These are phyloP conservation scores for Paedocypris micromegethes DNA, from an alignment of 2,797 vertebrate species.

Conservation along the genomic window DNA sequence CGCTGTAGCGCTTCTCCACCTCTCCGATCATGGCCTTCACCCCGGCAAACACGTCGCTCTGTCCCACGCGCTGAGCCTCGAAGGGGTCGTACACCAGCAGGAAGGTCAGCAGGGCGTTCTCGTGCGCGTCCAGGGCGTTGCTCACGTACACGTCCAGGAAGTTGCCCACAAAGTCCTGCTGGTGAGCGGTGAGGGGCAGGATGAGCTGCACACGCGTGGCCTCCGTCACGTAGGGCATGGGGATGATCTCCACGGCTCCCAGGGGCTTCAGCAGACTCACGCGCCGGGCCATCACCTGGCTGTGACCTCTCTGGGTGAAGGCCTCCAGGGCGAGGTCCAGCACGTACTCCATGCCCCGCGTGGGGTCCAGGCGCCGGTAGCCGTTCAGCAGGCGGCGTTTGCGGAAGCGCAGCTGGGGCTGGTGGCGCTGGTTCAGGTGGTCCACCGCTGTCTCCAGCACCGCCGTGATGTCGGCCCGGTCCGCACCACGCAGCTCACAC, in stretches of 20 bases:
- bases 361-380: conserved; percentile 92
- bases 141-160: conserved; percentile 91
- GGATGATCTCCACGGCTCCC: conserved; percentile 89
- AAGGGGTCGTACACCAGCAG: conserved; percentile 87
- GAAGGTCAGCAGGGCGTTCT: conserved; percentile 86
- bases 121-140: conserved; percentile 83
- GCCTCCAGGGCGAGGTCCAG: conserved; percentile 89
- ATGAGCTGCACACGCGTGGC: conserved; percentile 90
- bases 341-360: conserved; percentile 91
- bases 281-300: conserved; percentile 80
- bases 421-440: conserved; percentile 83
- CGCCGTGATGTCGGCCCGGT: conserved; percentile 76
- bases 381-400: conserved; percentile 86
- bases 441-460: conserved; percentile 83
- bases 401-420: conserved; percentile 86
- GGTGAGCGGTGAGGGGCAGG: conserved; percentile 80
- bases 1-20: conserved; percentile 83
- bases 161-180: conserved; percentile 75
- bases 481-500: conserved; percentile 84
- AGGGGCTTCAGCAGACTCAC: conserved; percentile 87
- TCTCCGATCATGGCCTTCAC: conserved; percentile 85
- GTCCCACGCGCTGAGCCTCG: conserved; percentile 80
- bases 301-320: conserved; percentile 87
- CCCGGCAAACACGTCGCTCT: conserved; percentile 83
- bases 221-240: conserved; percentile 96